These are phyloP conservation scores for Micromussa lordhowensis DNA, from an alignment of 92 coral and sea anemone genomes.

Conservation along the genomic window DNA sequence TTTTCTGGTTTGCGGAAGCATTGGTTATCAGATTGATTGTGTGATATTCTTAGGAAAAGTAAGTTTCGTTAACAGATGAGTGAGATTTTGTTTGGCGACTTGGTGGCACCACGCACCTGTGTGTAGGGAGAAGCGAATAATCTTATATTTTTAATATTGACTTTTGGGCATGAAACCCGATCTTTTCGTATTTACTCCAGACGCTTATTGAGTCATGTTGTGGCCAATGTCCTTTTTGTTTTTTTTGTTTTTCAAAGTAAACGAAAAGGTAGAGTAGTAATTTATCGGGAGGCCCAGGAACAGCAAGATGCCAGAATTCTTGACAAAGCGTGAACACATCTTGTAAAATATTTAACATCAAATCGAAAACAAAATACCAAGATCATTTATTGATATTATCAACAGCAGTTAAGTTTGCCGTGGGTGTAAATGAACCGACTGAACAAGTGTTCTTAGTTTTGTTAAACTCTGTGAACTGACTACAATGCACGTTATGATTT, in stretches of 20 bases:
- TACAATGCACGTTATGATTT: not conserved
- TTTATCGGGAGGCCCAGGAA: not conserved
- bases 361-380: constrained; percentile 41
- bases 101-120: constrained; percentile 16
- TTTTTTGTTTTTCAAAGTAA: not conserved
- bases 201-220: not conserved
- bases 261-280: not conserved
- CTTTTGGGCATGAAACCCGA: not conserved
- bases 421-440: not conserved
- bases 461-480: constrained; percentile 3
- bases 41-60: not conserved
- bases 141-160: not conserved
- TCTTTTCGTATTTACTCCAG: not conserved
- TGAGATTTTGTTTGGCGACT: not conserved
- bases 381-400: constrained; percentile 43
- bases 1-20: not conserved
- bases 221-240: not conserved
- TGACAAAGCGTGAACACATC: constrained; percentile 20
- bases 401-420: constrained; percentile 23
- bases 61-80: not conserved
- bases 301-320: not conserved
- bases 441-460: not conserved
- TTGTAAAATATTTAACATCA: constrained; percentile 10
- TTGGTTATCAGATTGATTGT: not conserved
- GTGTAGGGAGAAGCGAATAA: not conserved